A percentile compares a stretch with the other conserved stretches of the same genome.
Conservation (phyloP, 2,888 invertebrate species). For the Mamestra brassicae region DNA sequence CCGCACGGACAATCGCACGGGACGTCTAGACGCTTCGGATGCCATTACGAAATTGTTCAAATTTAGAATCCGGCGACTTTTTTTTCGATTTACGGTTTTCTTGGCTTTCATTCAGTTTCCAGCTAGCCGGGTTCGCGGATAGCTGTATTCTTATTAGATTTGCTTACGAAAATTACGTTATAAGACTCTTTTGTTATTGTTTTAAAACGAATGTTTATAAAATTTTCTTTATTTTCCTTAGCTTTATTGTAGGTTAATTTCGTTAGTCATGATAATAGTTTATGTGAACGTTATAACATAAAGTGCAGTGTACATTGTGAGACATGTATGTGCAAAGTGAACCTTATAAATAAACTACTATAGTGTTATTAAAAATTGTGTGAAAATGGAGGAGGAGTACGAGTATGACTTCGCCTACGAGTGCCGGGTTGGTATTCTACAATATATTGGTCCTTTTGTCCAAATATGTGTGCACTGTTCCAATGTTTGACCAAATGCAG, state of each 20-base stretch:
- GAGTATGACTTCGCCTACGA: conserved; percentile 93
- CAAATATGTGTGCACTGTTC: conserved; percentile 30
- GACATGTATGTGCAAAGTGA: conserved; percentile 77
- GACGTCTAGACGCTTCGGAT: conserved; percentile 79
- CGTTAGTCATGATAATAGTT: conserved; percentile 65
- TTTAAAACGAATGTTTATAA: conserved; percentile 41
- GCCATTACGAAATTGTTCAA: conserved; percentile 87
- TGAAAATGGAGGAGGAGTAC: conserved; percentile 85
- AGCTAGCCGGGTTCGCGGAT: conserved; percentile 75
- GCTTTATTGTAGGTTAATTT: conserved; percentile 71
- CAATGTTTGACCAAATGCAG: conserved; percentile 35
- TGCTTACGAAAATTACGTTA: conserved; percentile 2
- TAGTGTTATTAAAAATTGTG: conserved; percentile 74
- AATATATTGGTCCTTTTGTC: conserved; percentile 28
- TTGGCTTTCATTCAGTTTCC: conserved; percentile 88
- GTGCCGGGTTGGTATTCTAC: conserved; percentile 91
- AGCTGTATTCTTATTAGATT: conserved; percentile 74
- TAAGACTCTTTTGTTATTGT: conserved; percentile 48
- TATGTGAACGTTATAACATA: conserved; percentile 54
- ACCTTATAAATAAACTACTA: conserved; percentile 69
- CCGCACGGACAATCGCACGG: conserved; percentile 68
- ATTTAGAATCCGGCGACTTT: conserved; percentile 83
- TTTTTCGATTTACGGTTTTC: conserved; percentile 84
- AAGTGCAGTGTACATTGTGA: conserved; percentile 69
- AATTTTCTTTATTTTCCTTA: conserved; percentile 47